These are phyloP conservation scores for Psammodynastes pulverulentus DNA, from an alignment of 2,113 vertebrate genomes.

Conservation along the genomic window DNA sequence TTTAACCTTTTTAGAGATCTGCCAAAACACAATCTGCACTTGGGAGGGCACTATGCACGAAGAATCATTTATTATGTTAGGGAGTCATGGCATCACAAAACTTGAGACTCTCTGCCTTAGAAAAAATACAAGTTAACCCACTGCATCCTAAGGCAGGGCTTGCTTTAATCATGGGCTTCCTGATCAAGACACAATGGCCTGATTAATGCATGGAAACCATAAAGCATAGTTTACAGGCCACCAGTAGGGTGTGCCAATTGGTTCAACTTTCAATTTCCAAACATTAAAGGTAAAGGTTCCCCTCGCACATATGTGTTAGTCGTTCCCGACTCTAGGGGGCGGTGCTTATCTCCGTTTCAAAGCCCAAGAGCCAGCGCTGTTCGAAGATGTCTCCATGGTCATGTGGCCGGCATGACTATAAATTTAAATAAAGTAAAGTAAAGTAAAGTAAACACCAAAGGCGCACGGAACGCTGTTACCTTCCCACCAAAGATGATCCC, in stretches of 20 bases:
- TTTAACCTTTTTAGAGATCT: neutral
- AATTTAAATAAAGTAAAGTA: too few relatives aligned
- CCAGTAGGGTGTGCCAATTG: neutral
- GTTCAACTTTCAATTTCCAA: too few relatives aligned
- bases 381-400: too few relatives aligned
- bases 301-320: too few relatives aligned
- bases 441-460: too few relatives aligned
- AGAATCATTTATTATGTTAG: neutral
- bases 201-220: neutral
- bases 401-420: too few relatives aligned
- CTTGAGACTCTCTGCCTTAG: neutral
- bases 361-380: too few relatives aligned
- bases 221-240: neutral
- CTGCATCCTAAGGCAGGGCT: neutral
- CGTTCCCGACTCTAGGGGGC: too few relatives aligned
- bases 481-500: too few relatives aligned
- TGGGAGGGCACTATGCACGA: neutral
- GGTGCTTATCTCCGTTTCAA: too few relatives aligned
- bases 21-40: neutral
- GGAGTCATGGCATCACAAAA: neutral
- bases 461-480: too few relatives aligned
- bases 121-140: neutral
- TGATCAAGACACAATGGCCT: neutral
- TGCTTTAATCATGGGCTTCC: neutral
- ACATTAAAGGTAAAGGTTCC: too few relatives aligned